These are phyloP conservation scores for Phenganax subtilis DNA, from an alignment of 92 coral and sea anemone species.

Conservation along the genomic window DNA sequence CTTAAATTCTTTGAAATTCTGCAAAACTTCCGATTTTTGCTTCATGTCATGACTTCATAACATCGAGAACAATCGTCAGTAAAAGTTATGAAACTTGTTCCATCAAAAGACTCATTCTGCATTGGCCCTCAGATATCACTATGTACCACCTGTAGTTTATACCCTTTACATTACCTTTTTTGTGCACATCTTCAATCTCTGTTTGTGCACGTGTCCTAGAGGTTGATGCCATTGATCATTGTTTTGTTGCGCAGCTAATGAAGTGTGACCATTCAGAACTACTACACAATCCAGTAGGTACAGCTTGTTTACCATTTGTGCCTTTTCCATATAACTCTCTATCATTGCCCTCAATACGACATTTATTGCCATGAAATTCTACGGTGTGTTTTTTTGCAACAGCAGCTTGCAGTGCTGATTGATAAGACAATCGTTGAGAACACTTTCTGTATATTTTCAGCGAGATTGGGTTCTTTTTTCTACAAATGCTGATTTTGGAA, in stretches of 20 bases:
- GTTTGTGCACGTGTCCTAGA: constrained; percentile 6
- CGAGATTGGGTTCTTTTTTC: no score
- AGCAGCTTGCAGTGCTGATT: constrained; percentile 52
- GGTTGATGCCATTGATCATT: not conserved
- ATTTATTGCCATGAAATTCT: not conserved
- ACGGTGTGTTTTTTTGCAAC: constrained; percentile 30
- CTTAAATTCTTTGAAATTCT: constrained; percentile 49
- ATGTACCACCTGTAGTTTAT: constrained; percentile 37
- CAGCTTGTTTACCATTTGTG: constrained; percentile 9
- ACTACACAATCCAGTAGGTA: no score
- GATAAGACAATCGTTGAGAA: constrained; percentile 6
- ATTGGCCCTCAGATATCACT: constrained; percentile 48
- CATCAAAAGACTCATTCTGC: constrained; percentile 41
- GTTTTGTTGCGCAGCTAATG: constrained; percentile 35
- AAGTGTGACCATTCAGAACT: constrained; percentile 24
- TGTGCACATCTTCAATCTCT: constrained; percentile 41
- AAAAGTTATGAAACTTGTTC: constrained; percentile 48
- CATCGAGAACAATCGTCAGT: constrained; percentile 44
- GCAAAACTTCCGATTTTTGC: constrained; percentile 36
- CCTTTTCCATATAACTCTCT: constrained; percentile 51
- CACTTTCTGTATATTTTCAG: no score
- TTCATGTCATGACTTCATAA: constrained; percentile 45
- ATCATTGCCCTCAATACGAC: constrained; percentile 46
- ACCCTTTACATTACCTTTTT: constrained; percentile 33
- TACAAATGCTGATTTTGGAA: no score